Percentiles rank a stretch among this genome's conserved stretches.
These are phyloP conservation scores for Leucosticte australis DNA, from an alignment of 2,113 vertebrate species.

Conservation along the genomic window DNA sequence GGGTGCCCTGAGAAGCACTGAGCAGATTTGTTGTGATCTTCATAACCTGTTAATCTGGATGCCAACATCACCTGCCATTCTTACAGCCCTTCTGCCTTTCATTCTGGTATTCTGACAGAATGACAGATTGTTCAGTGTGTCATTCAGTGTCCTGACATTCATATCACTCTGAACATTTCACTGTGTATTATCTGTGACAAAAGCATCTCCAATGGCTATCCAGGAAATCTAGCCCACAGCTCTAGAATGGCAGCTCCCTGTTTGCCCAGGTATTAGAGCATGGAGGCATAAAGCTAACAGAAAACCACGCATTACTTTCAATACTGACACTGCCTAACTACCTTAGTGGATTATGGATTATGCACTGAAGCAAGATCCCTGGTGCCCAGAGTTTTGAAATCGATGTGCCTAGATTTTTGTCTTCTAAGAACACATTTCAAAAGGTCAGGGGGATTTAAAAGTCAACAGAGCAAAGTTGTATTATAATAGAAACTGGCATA, in stretches of 20 bases:
- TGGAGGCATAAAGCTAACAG: not conserved
- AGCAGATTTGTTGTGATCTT: not conserved
- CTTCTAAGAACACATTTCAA: not conserved
- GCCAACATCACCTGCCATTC: not conserved
- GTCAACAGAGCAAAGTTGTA: not conserved
- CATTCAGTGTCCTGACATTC: not conserved
- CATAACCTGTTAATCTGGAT: not conserved
- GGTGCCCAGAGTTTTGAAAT: not conserved
- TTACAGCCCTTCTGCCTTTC: not conserved
- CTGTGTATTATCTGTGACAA: not conserved
- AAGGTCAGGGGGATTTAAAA: not conserved
- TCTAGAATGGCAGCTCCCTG: not conserved
- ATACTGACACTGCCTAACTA: not conserved
- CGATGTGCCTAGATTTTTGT: not conserved
- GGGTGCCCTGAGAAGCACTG: not conserved
- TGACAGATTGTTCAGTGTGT: not conserved
- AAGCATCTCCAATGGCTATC: not conserved
- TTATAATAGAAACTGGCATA: not conserved
- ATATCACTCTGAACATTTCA: not conserved
- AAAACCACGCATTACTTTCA: accelerated
- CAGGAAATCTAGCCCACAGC: not conserved
- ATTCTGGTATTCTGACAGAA: not conserved
- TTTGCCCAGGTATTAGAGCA: not conserved
- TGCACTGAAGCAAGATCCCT: not conserved
- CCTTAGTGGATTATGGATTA: not conserved